A percentile compares a stretch with the other conserved stretches of the same genome.
phyloP scores from a whole-genome alignment of 1,140 invertebrate genomes.

The Planococcus citri region DNA sequence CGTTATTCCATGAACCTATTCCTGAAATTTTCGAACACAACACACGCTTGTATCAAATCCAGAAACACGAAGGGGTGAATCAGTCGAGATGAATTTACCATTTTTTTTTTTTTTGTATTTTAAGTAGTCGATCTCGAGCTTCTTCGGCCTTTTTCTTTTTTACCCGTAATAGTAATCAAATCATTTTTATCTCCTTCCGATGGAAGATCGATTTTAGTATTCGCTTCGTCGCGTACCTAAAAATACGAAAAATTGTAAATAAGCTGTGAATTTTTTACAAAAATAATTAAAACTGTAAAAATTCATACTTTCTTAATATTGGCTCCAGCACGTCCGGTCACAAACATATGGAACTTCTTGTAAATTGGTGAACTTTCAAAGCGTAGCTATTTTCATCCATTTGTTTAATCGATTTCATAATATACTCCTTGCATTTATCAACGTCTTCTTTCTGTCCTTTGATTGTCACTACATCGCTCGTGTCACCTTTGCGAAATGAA shows the following conservation, averaged over 20 bases:
- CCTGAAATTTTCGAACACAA: too few relatives aligned
- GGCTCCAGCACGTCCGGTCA: conserved; percentile 87
- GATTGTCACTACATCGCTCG: conserved; percentile 84
- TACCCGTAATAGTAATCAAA: conserved; percentile 71
- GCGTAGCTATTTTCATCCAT: conserved; percentile 78
- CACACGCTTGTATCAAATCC: background rate
- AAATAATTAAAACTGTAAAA: background rate
- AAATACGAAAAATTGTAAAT: too few relatives aligned
- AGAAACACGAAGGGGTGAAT: too few relatives aligned
- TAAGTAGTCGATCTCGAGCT: conserved; percentile 54
- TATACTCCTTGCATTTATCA: conserved; percentile 78
- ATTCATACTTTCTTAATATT: conserved; percentile 66
- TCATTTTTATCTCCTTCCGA: conserved; percentile 75
- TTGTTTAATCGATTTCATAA: conserved; percentile 78
- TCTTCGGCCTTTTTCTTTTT: conserved; percentile 31
- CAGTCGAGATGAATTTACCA: conserved; percentile 47
- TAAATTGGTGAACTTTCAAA: conserved; percentile 85
- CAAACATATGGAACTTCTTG: conserved; percentile 94
- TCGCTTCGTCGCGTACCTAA: conserved; percentile 92
- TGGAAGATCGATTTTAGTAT: conserved; percentile 88
- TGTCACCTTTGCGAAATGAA: conserved; percentile 46
- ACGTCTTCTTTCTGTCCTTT: conserved; percentile 92
- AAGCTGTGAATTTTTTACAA: too few relatives aligned
- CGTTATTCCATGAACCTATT: conserved; percentile 77
- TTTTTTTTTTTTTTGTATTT: conserved; percentile 88